Percentiles rank a stretch among this genome's conserved stretches.
Conservation (phyloP, 2,888 invertebrate genomes). For the Panorpa germanica region DNA sequence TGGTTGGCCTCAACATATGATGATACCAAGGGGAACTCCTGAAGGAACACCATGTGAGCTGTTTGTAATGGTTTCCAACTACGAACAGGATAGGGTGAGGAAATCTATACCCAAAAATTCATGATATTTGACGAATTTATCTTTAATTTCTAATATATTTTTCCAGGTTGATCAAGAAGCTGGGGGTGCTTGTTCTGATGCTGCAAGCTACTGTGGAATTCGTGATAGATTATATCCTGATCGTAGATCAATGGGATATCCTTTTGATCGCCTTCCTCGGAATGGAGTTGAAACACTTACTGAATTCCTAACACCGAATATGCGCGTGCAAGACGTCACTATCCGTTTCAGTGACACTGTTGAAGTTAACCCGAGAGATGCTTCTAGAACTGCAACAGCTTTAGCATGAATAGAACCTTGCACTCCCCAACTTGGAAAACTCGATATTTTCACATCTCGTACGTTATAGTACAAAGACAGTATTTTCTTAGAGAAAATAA, state of each 20-base stretch:
- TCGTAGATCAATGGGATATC: constrained; percentile 56
- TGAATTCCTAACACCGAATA: constrained; percentile 51
- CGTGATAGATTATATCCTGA: constrained; percentile 53
- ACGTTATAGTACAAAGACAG: too few species aligned
- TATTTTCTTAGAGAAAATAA: too few species aligned
- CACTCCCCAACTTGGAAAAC: too few species aligned
- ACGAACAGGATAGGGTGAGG: constrained; percentile 28
- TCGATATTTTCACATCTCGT: too few species aligned
- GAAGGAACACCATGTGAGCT: constrained; percentile 31
- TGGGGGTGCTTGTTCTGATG: constrained; percentile 52
- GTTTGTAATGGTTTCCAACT: constrained; percentile 38
- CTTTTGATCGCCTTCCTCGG: constrained; percentile 47
- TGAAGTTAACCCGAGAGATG: constrained; percentile 26
- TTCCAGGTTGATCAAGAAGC: too few species aligned
- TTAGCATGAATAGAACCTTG: too few species aligned
- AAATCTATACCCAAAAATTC: too few species aligned
- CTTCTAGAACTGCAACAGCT: not conserved
- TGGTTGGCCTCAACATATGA: constrained; percentile 41
- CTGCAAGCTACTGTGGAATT: constrained; percentile 52
- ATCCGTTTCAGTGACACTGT: constrained; percentile 36
- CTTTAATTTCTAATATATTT: too few species aligned
- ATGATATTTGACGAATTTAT: too few species aligned
- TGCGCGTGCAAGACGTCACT: constrained; percentile 41
- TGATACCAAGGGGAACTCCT: constrained; percentile 32
- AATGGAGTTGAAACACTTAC: constrained; percentile 33